Percentiles rank a stretch among this genome's conserved stretches.
Conservation (phyloP, 2,113 vertebrate species). For the Merops nubicus region DNA sequence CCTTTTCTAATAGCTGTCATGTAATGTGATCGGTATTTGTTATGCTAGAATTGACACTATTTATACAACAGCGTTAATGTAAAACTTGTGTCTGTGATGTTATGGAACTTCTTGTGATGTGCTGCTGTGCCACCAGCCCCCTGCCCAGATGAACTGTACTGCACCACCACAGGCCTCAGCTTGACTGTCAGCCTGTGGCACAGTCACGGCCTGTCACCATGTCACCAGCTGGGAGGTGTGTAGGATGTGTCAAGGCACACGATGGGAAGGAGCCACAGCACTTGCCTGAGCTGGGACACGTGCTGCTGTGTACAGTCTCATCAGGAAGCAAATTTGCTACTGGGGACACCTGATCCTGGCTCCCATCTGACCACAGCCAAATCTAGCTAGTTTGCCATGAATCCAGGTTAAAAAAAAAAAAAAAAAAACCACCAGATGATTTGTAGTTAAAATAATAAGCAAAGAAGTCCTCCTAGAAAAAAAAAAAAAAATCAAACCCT, state of each 20-base stretch:
- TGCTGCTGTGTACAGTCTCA: rapidly evolving
- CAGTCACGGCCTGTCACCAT: rapidly evolving
- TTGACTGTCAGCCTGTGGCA: too few species aligned
- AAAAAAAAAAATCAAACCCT: background rate
- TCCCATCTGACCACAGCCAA: background rate
- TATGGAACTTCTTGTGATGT: background rate
- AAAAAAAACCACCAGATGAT: background rate
- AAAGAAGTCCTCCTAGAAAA: background rate
- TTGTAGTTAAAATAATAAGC: background rate
- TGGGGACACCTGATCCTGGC: background rate
- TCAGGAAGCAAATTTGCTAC: background rate
- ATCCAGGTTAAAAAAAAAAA: background rate
- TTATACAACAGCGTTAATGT: background rate
- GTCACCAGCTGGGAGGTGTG: background rate
- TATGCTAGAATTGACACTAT: background rate
- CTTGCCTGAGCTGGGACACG: background rate
- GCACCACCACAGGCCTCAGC: background rate
- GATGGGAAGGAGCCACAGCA: background rate
- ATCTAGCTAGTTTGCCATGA: background rate
- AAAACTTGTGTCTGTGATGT: background rate
- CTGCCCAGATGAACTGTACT: background rate
- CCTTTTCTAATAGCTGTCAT: background rate
- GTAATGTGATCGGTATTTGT: background rate
- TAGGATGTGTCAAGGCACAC: background rate
- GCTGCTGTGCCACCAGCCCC: background rate